These are phyloP conservation scores for Pterostichus niger DNA, from an alignment of 2,888 invertebrate genomes.

Conservation along the genomic window DNA sequence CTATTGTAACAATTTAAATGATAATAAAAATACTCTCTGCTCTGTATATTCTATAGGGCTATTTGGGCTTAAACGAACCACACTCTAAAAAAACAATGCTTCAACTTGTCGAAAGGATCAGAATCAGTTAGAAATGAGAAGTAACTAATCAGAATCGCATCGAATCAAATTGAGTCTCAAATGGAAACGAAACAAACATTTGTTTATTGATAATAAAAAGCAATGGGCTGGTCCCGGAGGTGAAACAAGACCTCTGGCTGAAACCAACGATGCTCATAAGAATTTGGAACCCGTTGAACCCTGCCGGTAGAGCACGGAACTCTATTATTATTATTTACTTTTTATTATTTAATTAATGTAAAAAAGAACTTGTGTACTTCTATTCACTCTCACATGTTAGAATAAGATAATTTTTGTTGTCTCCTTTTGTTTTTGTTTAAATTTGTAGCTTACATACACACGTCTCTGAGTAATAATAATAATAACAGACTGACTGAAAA, in stretches of 20 bases:
- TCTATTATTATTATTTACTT: conserved; percentile 68
- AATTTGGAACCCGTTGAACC: conserved; percentile 73
- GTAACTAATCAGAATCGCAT: conserved; percentile 41
- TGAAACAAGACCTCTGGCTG: conserved; percentile 69
- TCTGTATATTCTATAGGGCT: conserved; percentile 76
- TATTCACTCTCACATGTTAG: conserved; percentile 68
- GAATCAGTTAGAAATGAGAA: conserved; percentile 17
- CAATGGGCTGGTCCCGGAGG: conserved; percentile 63
- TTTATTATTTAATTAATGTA: conserved; percentile 71
- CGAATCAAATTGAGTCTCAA: not conserved
- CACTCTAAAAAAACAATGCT: conserved; percentile 42
- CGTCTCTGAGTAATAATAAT: conserved; percentile 55
- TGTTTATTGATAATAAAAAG: conserved; percentile 42
- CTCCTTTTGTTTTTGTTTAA: conserved; percentile 51
- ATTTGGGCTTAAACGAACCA: conserved; percentile 65
- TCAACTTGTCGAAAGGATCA: conserved; percentile 35
- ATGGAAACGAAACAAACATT: conserved; percentile 16
- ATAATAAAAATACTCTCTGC: conserved; percentile 75
- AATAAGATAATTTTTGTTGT: conserved; percentile 65
- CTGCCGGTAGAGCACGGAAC: conserved; percentile 75
- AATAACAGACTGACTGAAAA: conserved; percentile 66
- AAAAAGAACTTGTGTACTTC: conserved; percentile 72
- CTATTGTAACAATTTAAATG: conserved; percentile 72
- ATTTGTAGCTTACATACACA: conserved; percentile 67
- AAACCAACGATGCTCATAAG: conserved; percentile 62